phyloP scores from a whole-genome alignment of 1,140 invertebrate species.

The Geopemphigus sp. region DNA sequence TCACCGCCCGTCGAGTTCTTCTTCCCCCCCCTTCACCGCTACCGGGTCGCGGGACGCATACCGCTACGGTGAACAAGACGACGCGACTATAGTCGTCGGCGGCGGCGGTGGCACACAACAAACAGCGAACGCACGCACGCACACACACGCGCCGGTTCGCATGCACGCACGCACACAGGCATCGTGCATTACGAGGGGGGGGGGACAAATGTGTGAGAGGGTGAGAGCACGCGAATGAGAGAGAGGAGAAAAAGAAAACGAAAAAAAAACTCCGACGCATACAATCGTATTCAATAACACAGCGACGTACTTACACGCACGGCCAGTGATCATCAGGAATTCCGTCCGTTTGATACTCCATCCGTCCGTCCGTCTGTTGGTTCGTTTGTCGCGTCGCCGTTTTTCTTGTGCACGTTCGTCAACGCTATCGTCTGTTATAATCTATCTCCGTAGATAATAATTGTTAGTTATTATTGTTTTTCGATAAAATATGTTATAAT shows the following conservation, averaged over 20 bases:
- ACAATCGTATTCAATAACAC: background rate
- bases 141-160: background rate
- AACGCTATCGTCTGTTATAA: no score
- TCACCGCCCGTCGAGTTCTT: background rate
- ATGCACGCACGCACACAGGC: background rate
- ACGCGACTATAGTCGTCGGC: background rate
- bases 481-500: background rate
- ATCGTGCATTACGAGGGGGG: no score
- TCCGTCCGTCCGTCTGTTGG: slow-evolving; percentile 10
- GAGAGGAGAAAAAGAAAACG: background rate
- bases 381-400: no score
- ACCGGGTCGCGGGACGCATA: no score
- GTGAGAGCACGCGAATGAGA: background rate
- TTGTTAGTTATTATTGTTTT: no score
- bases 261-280: slow-evolving; percentile 5
- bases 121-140: background rate
- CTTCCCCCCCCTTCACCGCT: background rate
- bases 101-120: slow-evolving; percentile 2
- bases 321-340: slow-evolving; percentile 21
- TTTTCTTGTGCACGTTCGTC: background rate
- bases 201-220: background rate
- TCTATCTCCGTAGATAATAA: no score
- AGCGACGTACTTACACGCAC: background rate
- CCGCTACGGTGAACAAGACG: background rate
- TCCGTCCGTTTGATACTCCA: no score